Conservation (phyloP, 2,888 invertebrate species). For the Thera obeliscata region DNA sequence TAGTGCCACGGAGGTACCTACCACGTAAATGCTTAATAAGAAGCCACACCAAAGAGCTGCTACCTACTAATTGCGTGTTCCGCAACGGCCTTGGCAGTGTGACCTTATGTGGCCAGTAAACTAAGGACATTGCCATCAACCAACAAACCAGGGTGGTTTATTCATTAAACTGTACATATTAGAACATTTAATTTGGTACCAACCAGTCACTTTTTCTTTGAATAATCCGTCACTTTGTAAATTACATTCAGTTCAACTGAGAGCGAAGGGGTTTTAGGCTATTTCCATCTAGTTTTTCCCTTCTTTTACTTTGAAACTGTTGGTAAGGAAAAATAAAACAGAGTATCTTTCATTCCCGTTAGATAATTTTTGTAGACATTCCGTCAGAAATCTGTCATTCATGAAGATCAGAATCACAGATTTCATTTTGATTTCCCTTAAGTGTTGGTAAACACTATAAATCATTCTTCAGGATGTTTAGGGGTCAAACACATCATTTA, state of each 20-base stretch:
- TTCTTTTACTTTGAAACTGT: not conserved
- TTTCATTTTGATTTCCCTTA: too few relatives aligned
- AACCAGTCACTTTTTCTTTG: slow-evolving; percentile 1
- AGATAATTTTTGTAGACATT: too few relatives aligned
- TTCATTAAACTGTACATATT: slow-evolving; percentile 11
- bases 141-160: slow-evolving; percentile 37
- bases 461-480: not conserved
- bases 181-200: not conserved
- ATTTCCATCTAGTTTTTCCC: slow-evolving; percentile 18
- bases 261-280: slow-evolving; percentile 6
- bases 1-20: not conserved
- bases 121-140: slow-evolving; percentile 62
- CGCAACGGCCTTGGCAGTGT: slow-evolving; percentile 58
- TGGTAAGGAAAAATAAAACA: too few relatives aligned
- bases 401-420: too few relatives aligned
- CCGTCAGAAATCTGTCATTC: too few relatives aligned
- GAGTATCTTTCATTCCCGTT: too few relatives aligned
- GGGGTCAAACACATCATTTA: not conserved
- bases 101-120: slow-evolving; percentile 58
- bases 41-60: slow-evolving; percentile 62
- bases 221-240: slow-evolving; percentile 6
- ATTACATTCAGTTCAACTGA: slow-evolving; percentile 3
- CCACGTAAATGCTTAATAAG: slow-evolving; percentile 38
- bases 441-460: too few relatives aligned
- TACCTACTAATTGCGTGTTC: slow-evolving; percentile 63